Percentiles rank a stretch among this genome's conserved stretches.
Evolutionary conservation across 2,113 vertebrate species (phyloP).

Genomic region (Tragelaphus imberbis): DNA sequence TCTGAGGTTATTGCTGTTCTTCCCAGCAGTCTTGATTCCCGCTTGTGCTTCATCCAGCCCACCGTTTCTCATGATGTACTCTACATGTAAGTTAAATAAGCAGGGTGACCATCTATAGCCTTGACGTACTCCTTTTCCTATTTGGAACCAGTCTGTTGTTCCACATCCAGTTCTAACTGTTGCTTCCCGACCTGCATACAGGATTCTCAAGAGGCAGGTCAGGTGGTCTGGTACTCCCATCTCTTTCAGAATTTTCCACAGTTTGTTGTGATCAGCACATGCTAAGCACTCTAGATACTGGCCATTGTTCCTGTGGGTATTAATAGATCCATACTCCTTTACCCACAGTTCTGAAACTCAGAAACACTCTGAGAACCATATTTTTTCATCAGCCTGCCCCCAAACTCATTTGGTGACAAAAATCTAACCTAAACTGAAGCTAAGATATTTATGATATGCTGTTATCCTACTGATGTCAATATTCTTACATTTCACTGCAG

Average conservation of each 20-base stretch:
- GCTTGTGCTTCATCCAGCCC: background rate
- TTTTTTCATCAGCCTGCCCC: background rate
- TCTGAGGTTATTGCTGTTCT: background rate
- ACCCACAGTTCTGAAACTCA: background rate
- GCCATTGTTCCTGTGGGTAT: background rate
- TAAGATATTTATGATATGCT: background rate
- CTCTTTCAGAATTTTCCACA: background rate
- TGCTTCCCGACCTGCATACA: background rate
- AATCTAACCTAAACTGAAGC: background rate
- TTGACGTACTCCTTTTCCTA: background rate
- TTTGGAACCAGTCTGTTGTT: background rate
- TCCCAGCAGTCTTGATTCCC: background rate
- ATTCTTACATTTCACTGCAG: background rate
- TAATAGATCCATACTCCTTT: background rate
- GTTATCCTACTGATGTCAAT: background rate
- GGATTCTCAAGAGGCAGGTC: background rate
- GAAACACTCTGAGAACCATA: background rate
- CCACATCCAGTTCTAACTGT: background rate
- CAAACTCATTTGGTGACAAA: background rate
- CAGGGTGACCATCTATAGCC: background rate
- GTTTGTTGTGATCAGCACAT: background rate
- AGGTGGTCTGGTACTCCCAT: background rate
- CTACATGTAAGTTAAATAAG: background rate
- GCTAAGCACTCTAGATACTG: background rate
- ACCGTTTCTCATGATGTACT: background rate